These are phyloP conservation scores for Acanthopleura granulata DNA, from an alignment of 2,888 invertebrate genomes.

Conservation along the genomic window DNA sequence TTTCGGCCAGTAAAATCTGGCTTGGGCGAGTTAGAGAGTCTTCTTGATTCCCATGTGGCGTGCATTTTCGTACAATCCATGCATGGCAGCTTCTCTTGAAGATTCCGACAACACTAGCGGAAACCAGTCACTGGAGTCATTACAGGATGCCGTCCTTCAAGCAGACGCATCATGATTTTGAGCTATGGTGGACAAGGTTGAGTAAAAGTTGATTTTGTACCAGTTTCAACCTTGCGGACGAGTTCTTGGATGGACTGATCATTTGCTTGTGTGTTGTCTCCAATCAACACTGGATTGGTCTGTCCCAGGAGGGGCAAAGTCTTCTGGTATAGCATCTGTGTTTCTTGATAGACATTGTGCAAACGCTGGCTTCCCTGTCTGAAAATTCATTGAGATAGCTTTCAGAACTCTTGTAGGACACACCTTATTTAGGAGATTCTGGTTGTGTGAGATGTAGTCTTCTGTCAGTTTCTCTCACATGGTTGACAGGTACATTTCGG, in stretches of 20 bases:
- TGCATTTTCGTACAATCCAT: not conserved
- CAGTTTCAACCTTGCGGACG: not conserved
- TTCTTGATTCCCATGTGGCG: too few species aligned
- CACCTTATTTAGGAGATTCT: too few species aligned
- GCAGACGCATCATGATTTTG: not conserved
- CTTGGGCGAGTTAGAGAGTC: too few species aligned
- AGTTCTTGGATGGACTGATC: not conserved
- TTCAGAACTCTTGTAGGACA: not conserved
- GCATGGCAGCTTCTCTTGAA: not conserved
- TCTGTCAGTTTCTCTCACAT: too few species aligned
- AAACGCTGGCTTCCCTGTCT: not conserved
- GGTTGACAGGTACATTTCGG: too few species aligned
- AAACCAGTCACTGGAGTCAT: not conserved
- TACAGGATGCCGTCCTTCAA: slow-evolving; percentile 1
- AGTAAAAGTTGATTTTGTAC: not conserved
- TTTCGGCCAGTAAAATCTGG: too few species aligned
- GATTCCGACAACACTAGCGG: not conserved
- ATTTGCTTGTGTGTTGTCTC: not conserved
- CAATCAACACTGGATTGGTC: not conserved
- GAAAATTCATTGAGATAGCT: not conserved
- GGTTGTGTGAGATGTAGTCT: too few species aligned
- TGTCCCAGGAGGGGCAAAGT: not conserved
- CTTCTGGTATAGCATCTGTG: not conserved
- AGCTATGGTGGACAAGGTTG: not conserved
- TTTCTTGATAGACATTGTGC: too few species aligned